Evolutionary conservation across 2,797 vertebrate genomes (phyloP).

Genomic region (Sciurus carolinensis): DNA sequence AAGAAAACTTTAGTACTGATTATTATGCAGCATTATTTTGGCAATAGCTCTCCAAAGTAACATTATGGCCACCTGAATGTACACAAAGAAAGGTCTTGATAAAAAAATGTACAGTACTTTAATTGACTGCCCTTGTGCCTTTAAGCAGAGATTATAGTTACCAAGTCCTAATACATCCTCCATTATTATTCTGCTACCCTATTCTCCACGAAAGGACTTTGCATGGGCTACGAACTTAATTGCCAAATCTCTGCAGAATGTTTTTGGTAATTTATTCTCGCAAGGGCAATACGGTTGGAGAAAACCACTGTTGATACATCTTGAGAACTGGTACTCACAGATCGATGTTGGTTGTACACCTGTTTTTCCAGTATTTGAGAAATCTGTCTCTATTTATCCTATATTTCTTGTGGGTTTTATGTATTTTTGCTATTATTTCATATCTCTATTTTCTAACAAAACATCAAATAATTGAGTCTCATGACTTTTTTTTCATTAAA

Average conservation of each 20-base stretch:
- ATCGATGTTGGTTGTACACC: not conserved
- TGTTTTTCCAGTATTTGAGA: slow-evolving; percentile 31
- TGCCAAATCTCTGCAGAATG: not conserved
- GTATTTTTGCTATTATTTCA: not conserved
- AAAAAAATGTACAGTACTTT: not conserved
- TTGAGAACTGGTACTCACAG: not conserved
- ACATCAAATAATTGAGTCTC: not conserved
- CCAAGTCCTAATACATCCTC: not conserved
- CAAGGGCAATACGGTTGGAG: not conserved
- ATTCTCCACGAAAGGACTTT: slow-evolving; percentile 13
- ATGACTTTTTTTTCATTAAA: not conserved
- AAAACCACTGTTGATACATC: not conserved
- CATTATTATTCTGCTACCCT: not conserved
- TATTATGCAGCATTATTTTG: not conserved
- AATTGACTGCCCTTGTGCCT: not conserved
- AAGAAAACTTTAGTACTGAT: not conserved
- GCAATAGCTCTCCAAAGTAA: not conserved
- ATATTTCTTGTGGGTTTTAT: not conserved
- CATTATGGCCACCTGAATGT: not conserved
- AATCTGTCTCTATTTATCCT: not conserved
- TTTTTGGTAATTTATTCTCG: slow-evolving; percentile 37
- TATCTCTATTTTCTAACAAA: not conserved
- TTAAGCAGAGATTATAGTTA: not conserved
- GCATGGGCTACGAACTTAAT: slow-evolving; percentile 47
- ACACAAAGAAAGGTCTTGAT: not conserved